Percentiles rank a stretch among this genome's conserved stretches.
These are phyloP conservation scores for Muraenolepis orangiensis DNA, from an alignment of 2,797 vertebrate genomes.

Conservation along the genomic window DNA sequence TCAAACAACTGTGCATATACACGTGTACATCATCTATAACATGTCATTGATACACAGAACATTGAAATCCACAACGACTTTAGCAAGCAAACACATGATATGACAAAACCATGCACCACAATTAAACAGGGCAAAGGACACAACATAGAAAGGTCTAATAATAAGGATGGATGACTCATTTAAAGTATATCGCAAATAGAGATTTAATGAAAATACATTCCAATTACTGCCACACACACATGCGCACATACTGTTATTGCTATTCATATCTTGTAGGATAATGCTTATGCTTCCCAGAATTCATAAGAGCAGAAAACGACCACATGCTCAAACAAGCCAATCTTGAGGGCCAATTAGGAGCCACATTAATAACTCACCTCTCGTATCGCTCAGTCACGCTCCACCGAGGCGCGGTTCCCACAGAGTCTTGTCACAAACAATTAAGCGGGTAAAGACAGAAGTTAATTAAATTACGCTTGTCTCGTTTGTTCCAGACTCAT, in stretches of 20 bases:
- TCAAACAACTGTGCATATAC: no score
- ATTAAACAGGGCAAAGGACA: no score
- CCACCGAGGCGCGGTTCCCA: conserved; percentile 33
- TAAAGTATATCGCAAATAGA: not conserved
- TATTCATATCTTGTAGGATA: not conserved
- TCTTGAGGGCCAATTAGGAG: conserved; percentile 71
- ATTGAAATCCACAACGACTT: no score
- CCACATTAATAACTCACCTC: conserved; percentile 69
- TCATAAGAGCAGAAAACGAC: conserved; percentile 1
- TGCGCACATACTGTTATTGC: not conserved
- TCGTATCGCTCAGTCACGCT: conserved; percentile 55
- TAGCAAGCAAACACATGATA: no score
- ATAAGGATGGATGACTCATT: no score
- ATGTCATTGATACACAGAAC: no score
- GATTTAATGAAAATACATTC: not conserved
- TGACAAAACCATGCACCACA: no score
- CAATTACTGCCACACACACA: not conserved
- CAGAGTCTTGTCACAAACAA: conserved; percentile 76
- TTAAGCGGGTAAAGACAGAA: conserved; percentile 70
- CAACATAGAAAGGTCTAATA: no score
- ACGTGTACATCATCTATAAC: no score
- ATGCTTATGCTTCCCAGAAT: not conserved
- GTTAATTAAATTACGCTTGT: conserved; percentile 71
- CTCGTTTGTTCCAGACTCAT: conserved; percentile 64
- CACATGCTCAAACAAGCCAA: conserved; percentile 33